Evolutionary conservation across 2,888 invertebrate species (phyloP).

Genomic region (Thera britannica): DNA sequence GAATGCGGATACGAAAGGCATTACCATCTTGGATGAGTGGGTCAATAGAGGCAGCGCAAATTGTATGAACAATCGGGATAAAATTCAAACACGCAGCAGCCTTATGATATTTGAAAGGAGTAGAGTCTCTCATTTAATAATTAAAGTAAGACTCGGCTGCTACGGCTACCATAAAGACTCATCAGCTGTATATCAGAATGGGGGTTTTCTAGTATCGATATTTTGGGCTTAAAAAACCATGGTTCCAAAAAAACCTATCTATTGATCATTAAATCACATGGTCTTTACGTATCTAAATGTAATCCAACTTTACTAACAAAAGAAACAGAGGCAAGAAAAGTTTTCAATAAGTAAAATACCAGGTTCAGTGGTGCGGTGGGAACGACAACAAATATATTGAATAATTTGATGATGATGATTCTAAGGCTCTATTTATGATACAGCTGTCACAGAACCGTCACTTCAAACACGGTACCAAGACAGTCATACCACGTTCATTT

Average conservation of each 20-base stretch:
- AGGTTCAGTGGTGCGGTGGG: no score
- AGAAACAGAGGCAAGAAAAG: no score
- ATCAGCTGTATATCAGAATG: no score
- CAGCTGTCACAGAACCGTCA: conserved; percentile 3
- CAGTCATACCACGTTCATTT: conserved; percentile 16
- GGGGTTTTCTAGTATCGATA: no score
- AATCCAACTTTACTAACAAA: no score
- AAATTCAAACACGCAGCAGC: neutral
- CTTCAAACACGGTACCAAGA: conserved; percentile 5
- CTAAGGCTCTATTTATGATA: neutral
- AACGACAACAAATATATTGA: neutral
- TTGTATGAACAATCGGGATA: neutral
- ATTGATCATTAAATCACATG: no score
- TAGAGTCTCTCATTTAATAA: neutral
- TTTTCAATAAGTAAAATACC: no score
- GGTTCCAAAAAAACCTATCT: no score
- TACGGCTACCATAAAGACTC: no score
- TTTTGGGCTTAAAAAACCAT: no score
- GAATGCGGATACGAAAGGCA: conserved; percentile 5
- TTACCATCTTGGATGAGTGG: neutral
- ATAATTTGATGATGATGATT: neutral
- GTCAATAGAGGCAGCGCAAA: neutral
- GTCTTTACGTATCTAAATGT: no score
- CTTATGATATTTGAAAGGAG: neutral
- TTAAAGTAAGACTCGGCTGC: no score